Conservation (phyloP, 2,888 invertebrate species). For the Drosophila siamana region DNA sequence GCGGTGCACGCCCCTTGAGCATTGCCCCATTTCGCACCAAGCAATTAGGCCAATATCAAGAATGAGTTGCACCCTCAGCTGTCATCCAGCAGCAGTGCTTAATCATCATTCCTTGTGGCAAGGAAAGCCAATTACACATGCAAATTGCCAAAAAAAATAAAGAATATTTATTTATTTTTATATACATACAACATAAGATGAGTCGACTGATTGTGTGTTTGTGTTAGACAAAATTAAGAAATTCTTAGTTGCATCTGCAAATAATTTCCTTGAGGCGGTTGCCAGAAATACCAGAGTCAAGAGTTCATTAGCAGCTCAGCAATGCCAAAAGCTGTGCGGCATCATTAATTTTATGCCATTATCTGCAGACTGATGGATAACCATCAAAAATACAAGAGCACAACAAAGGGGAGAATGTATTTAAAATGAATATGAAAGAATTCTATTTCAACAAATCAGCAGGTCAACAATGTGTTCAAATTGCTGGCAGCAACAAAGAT, state of each 20-base stretch:
- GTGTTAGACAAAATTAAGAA: conserved; percentile 1
- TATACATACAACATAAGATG: conserved; percentile 28
- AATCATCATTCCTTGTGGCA: conserved; percentile 41
- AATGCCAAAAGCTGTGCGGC: conserved; percentile 14
- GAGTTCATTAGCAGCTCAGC: conserved; percentile 48
- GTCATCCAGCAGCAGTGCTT: conserved; percentile 17
- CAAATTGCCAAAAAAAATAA: conserved; percentile 57
- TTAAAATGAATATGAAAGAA: conserved; percentile 1
- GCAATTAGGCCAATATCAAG: conserved; percentile 60
- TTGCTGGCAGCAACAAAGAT: background rate
- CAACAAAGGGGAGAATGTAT: background rate
- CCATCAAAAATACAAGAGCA: background rate
- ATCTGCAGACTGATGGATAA: conserved; percentile 12
- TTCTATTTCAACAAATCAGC: background rate
- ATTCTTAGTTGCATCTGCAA: conserved; percentile 33
- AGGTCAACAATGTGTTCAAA: conserved; percentile 1
- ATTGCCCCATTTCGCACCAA: conserved; percentile 20
- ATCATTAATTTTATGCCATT: conserved; percentile 54
- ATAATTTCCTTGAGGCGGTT: conserved; percentile 29
- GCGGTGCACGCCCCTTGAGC: conserved; percentile 52
- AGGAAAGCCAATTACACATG: conserved; percentile 57
- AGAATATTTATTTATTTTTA: too few species aligned
- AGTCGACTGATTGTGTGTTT: conserved; percentile 43
- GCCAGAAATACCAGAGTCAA: conserved; percentile 12
- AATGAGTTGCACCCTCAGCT: conserved; percentile 38